These are phyloP conservation scores for Pseudopipra pipra DNA, from an alignment of 2,113 vertebrate genomes.

Conservation along the genomic window DNA sequence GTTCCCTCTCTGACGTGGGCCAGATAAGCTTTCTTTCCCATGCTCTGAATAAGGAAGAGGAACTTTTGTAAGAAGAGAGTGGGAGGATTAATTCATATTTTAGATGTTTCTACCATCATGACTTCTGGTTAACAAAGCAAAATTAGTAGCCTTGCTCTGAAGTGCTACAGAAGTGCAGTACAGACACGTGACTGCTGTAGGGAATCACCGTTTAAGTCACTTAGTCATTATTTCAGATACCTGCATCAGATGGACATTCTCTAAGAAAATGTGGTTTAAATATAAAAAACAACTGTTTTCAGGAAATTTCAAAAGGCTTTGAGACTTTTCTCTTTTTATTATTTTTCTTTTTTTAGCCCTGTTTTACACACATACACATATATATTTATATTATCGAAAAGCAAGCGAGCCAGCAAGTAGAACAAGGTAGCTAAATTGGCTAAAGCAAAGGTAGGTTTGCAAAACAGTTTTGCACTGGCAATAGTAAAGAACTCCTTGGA, in stretches of 20 bases:
- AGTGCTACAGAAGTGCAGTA: not conserved
- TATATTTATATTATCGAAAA: not conserved
- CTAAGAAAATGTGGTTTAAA: not conserved
- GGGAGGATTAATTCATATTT: not conserved
- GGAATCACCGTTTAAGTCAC: not conserved
- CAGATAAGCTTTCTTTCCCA: not conserved
- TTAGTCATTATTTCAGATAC: not conserved
- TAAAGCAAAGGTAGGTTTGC: not conserved
- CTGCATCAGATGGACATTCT: not conserved
- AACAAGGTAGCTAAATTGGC: not conserved
- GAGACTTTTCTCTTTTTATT: not conserved
- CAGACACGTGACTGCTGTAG: not conserved
- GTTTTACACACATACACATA: not conserved
- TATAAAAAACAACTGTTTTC: not conserved
- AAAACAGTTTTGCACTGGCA: not conserved
- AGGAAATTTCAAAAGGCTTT: not conserved
- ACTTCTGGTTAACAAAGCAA: not conserved
- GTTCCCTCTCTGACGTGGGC: not conserved
- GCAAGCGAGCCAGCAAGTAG: not conserved
- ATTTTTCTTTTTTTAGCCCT: not conserved
- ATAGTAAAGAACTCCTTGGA: not conserved
- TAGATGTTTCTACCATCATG: not conserved
- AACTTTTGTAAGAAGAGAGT: not conserved
- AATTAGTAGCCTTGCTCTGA: not conserved
- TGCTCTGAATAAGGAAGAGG: not conserved